Evolutionary conservation across 1,140 invertebrate species (phyloP).

Genomic region (Lordiphosa mommai): DNA sequence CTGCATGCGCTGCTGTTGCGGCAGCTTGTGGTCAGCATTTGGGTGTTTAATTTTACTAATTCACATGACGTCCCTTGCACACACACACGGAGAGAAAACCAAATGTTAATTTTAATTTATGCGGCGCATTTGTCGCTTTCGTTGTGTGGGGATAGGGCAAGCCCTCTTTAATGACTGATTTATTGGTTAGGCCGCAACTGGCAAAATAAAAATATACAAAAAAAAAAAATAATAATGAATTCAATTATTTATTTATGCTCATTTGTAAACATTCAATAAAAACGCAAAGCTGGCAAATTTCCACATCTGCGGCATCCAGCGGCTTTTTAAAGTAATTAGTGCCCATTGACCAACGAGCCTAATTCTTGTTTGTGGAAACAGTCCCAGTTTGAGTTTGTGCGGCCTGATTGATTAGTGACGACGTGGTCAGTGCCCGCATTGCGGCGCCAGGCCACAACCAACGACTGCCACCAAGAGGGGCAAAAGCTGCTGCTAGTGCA

Average conservation of each 20-base stretch:
- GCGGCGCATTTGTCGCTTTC: constrained; percentile 71
- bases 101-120: constrained; percentile 76
- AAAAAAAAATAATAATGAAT: constrained; percentile 32
- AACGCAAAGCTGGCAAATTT: constrained; percentile 44
- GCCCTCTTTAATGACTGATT: constrained; percentile 73
- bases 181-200: constrained; percentile 50
- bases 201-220: constrained; percentile 18
- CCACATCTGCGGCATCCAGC: constrained; percentile 27
- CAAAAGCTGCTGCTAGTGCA: constrained; percentile 3
- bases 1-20: constrained; percentile 54
- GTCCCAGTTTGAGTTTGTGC: constrained; percentile 9
- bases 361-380: constrained; percentile 40
- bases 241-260: constrained; percentile 67
- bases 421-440: constrained; percentile 3
- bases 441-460: neutral
- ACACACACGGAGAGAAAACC: constrained; percentile 10
- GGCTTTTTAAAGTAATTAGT: constrained; percentile 70
- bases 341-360: constrained; percentile 47
- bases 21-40: constrained; percentile 69
- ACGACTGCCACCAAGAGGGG: neutral
- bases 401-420: constrained; percentile 7
- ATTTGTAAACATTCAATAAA: constrained; percentile 55
- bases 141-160: constrained; percentile 23
- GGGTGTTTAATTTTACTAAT: constrained; percentile 73
- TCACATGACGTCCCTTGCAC: constrained; percentile 52